These are phyloP conservation scores for Apteryx owenii DNA, from an alignment of 2,113 vertebrate species.

Conservation along the genomic window DNA sequence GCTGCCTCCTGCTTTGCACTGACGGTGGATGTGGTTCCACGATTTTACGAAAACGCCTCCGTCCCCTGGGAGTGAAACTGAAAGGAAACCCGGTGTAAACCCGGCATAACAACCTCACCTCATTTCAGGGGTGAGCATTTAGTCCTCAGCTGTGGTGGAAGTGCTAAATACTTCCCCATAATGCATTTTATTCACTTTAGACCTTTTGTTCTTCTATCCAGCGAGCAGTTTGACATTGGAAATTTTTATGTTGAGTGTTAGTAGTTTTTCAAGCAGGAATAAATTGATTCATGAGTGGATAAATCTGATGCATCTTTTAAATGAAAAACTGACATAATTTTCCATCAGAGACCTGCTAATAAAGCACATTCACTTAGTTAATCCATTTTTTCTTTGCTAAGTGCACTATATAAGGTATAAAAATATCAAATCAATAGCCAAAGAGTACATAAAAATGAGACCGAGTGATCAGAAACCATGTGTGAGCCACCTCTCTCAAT, in stretches of 20 bases:
- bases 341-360: constrained; percentile 13
- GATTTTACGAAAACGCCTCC: neutral
- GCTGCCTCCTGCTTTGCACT: accelerated
- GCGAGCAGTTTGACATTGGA: neutral
- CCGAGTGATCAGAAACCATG: neutral
- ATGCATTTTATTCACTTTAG: neutral
- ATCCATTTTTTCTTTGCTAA: constrained; percentile 39
- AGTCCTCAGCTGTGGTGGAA: neutral
- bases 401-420: constrained; percentile 30
- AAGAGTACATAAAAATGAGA: constrained; percentile 29
- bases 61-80: accelerated
- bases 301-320: constrained; percentile 41
- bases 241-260: neutral
- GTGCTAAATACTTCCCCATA: neutral
- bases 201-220: neutral
- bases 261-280: neutral
- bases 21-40: neutral
- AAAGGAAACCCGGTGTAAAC: neutral
- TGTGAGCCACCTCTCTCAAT: neutral
- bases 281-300: constrained; percentile 20
- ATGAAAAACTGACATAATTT: constrained; percentile 50
- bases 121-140: neutral
- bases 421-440: constrained; percentile 24
- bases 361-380: constrained; percentile 15
- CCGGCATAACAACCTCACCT: neutral